A percentile compares a stretch with the other conserved stretches of the same genome.
Conservation (phyloP, 2,888 invertebrate genomes). For the Pachycephus smyrnensis region DNA sequence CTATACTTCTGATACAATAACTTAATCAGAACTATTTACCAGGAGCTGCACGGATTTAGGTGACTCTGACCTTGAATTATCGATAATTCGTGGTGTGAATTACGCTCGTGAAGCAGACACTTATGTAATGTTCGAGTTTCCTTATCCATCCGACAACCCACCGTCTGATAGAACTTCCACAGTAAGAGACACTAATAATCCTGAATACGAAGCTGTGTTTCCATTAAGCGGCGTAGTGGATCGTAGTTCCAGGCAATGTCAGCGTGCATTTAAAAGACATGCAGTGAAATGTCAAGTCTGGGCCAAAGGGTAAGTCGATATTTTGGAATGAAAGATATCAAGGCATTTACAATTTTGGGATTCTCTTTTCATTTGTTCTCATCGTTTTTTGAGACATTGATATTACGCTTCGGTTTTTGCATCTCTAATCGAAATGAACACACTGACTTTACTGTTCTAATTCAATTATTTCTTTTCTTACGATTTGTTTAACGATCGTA, state of each 20-base stretch:
- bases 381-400: background rate
- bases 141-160: constrained; percentile 85
- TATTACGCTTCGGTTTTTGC: background rate
- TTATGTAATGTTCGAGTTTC: constrained; percentile 93
- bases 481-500: background rate
- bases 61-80: constrained; percentile 90
- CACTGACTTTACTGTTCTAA: background rate
- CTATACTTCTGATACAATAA: background rate
- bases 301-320: constrained; percentile 84
- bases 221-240: constrained; percentile 78
- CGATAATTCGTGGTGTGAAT: constrained; percentile 87
- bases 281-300: constrained; percentile 91
- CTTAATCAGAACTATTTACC: constrained; percentile 15
- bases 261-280: constrained; percentile 89
- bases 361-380: background rate
- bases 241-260: constrained; percentile 82
- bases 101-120: constrained; percentile 93
- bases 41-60: constrained; percentile 91
- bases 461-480: background rate
- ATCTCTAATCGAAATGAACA: background rate
- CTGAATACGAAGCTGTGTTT: constrained; percentile 87
- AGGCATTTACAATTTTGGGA: background rate
- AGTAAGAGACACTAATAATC: constrained; percentile 88
- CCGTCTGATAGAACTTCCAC: constrained; percentile 81
- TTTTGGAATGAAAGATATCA: background rate